Evolutionary conservation across 2,113 vertebrate genomes (phyloP).

Genomic region (Oceanites oceanicus): DNA sequence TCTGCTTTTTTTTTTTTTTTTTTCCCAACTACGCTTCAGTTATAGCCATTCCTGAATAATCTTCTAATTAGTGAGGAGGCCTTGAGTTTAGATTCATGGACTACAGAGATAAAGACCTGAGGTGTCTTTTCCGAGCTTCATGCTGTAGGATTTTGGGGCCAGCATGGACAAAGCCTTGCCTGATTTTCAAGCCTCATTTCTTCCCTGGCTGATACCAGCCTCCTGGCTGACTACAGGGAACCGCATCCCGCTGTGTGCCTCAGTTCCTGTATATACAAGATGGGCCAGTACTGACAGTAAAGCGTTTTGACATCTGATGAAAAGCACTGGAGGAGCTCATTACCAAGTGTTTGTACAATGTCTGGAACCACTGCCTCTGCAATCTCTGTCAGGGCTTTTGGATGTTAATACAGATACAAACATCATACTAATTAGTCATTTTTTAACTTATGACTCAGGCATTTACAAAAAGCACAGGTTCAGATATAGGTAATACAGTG

Average conservation of each 20-base stretch:
- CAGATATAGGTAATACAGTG: not conserved
- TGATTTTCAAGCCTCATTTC: slow-evolving; percentile 20
- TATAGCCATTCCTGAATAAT: slow-evolving; percentile 4
- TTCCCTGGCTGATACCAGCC: not conserved
- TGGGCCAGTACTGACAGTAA: not conserved
- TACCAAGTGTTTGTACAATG: not conserved
- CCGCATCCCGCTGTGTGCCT: not conserved
- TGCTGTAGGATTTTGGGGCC: not conserved
- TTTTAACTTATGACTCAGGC: not conserved
- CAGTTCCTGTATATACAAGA: not conserved
- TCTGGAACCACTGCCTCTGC: not conserved
- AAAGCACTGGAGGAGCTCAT: not conserved
- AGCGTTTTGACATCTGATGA: not conserved
- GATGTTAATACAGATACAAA: not conserved
- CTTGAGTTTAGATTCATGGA: not conserved
- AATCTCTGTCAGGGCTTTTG: not conserved
- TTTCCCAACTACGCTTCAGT: not conserved
- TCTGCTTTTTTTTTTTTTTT: not conserved
- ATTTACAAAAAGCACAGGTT: not conserved
- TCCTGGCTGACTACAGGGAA: not conserved
- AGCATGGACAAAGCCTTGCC: not conserved
- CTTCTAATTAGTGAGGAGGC: slow-evolving; percentile 9
- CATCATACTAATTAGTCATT: not conserved
- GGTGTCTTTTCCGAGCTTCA: not conserved
- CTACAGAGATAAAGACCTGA: not conserved